These are phyloP conservation scores for Orchesella flavescens DNA, from an alignment of 2,888 invertebrate genomes.

Conservation along the genomic window DNA sequence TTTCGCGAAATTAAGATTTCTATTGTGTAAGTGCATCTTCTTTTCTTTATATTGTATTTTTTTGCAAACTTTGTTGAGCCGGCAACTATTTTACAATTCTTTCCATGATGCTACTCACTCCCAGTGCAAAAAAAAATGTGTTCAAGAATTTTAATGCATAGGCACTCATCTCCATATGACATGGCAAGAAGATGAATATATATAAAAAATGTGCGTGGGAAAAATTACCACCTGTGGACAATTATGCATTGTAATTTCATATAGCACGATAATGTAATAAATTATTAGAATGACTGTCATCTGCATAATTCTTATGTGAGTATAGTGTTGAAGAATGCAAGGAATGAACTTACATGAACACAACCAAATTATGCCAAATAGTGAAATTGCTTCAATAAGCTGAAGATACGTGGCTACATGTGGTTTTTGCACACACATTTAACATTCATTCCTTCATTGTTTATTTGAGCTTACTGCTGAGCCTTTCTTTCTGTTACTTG, in stretches of 20 bases:
- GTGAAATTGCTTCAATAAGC: too few relatives aligned
- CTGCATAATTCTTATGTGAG: slow-evolving; percentile 17
- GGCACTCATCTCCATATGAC: not conserved
- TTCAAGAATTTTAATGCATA: too few relatives aligned
- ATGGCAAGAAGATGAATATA: not conserved
- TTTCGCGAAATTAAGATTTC: slow-evolving; percentile 14
- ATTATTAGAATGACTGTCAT: slow-evolving; percentile 58
- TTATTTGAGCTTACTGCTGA: not conserved
- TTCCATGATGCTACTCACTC: too few relatives aligned
- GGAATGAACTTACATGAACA: not conserved
- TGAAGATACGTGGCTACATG: too few relatives aligned
- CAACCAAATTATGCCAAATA: too few relatives aligned
- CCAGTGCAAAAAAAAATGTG: too few relatives aligned
- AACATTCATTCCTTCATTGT: too few relatives aligned
- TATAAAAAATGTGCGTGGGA: slow-evolving; percentile 49
- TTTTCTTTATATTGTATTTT: too few relatives aligned
- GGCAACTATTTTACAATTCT: too few relatives aligned
- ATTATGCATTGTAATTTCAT: slow-evolving; percentile 46
- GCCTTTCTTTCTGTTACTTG: not conserved
- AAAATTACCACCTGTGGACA: slow-evolving; percentile 61
- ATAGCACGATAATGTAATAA: slow-evolving; percentile 54
- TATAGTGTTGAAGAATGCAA: not conserved
- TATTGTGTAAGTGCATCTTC: not conserved
- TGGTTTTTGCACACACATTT: too few relatives aligned
- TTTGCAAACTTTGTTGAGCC: too few relatives aligned